A percentile compares a stretch with the other conserved stretches of the same genome.
These are phyloP conservation scores for Aphaenogaster rudis DNA, from an alignment of 1,140 invertebrate species.

Conservation along the genomic window DNA sequence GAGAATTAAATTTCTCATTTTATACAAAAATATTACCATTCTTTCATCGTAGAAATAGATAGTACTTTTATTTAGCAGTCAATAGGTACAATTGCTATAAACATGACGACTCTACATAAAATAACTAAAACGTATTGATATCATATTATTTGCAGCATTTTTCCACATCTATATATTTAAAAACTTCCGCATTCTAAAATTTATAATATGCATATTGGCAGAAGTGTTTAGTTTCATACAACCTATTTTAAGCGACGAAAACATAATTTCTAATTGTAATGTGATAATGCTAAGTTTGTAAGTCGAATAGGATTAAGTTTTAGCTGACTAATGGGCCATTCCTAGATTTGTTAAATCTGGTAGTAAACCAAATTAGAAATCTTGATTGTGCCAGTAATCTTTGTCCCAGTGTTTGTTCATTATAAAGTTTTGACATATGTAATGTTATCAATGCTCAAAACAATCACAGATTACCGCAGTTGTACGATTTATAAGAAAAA, in stretches of 20 bases:
- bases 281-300: not conserved
- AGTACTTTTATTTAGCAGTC: slow-evolving; percentile 22
- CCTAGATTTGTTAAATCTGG: not conserved
- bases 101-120: not conserved
- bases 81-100: not conserved
- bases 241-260: slow-evolving; percentile 3
- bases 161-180: slow-evolving; percentile 11
- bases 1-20: slow-evolving; percentile 9
- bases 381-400: slow-evolving; percentile 47
- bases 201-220: slow-evolving; percentile 11
- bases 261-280: slow-evolving; percentile 14
- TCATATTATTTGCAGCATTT: slow-evolving; percentile 51
- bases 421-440: slow-evolving; percentile 56
- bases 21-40: slow-evolving; percentile 3
- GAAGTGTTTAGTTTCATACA: slow-evolving; percentile 5
- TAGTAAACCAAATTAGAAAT: slow-evolving; percentile 6
- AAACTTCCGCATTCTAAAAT: slow-evolving; percentile 7
- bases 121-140: not conserved
- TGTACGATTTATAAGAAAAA: slow-evolving; percentile 67
- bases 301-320: slow-evolving; percentile 23
- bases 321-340: not conserved
- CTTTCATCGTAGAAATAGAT: not conserved
- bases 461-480: slow-evolving; percentile 46
- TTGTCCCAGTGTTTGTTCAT: slow-evolving; percentile 82
- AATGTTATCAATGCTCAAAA: slow-evolving; percentile 46